A percentile compares a stretch with the other conserved stretches of the same genome.
Evolutionary conservation across 1,140 invertebrate genomes (phyloP).

Genomic region (Alviniconcha marisindica): DNA sequence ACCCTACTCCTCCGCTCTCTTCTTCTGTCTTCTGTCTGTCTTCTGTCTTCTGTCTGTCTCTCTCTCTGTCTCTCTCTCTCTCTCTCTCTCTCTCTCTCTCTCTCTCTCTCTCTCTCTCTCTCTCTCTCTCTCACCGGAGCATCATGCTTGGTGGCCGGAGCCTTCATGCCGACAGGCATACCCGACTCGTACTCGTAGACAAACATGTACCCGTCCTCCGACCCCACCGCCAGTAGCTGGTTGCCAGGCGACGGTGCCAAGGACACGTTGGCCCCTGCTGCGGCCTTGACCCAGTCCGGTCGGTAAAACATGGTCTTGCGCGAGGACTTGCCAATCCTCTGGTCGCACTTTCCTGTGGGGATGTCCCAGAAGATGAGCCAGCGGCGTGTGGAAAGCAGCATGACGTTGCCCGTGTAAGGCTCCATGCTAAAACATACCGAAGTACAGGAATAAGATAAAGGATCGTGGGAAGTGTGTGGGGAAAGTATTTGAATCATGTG

Average conservation of each 20-base stretch:
- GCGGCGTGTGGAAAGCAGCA: constrained; percentile 57
- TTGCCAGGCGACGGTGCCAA: constrained; percentile 46
- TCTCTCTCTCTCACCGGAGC: constrained; percentile 51
- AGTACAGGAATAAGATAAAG: too few species aligned
- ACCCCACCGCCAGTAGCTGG: constrained; percentile 55
- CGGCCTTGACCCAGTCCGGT: constrained; percentile 51
- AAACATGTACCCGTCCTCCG: constrained; percentile 66
- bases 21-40: too few species aligned
- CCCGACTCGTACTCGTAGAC: constrained; percentile 59
- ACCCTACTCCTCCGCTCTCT: too few species aligned
- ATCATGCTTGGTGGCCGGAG: constrained; percentile 59
- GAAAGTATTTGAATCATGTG: too few species aligned
- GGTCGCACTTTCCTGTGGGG: constrained; percentile 66
- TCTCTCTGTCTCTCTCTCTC: background rate
- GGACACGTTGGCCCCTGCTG: constrained; percentile 48
- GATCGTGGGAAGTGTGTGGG: too few species aligned
- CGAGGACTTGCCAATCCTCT: constrained; percentile 51
- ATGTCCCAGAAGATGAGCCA: constrained; percentile 66
- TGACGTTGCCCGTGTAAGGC: constrained; percentile 56
- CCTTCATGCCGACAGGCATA: constrained; percentile 53
- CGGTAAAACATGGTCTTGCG: constrained; percentile 62
- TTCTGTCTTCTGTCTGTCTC: too few species aligned
- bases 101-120: background rate
- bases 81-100: background rate
- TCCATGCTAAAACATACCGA: too few species aligned